A percentile compares a stretch with the other conserved stretches of the same genome.
These are phyloP conservation scores for Patiria miniata DNA, from an alignment of 35 echinoderm and acorn worm species.

Conservation along the genomic window DNA sequence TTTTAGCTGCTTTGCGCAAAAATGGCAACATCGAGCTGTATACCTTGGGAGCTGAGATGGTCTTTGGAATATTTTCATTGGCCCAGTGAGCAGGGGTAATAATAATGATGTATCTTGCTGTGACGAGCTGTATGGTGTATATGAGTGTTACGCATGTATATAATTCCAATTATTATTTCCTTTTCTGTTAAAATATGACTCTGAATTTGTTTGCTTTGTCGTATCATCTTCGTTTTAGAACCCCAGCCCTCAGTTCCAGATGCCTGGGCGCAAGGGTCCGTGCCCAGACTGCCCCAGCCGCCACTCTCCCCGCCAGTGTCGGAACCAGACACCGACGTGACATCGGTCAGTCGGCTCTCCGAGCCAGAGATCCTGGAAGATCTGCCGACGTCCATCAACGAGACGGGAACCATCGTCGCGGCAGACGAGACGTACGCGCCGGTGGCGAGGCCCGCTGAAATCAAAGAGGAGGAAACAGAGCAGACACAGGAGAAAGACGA, in stretches of 20 bases:
- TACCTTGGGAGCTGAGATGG: no score
- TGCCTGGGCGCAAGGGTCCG: slow-evolving; percentile 98
- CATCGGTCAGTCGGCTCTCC: slow-evolving; percentile 70
- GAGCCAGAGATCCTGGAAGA: slow-evolving; percentile 80
- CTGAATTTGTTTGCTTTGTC: neutral
- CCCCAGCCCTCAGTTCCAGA: slow-evolving; percentile 79
- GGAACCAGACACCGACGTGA: slow-evolving; percentile 93
- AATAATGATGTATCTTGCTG: no score
- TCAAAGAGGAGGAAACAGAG: slow-evolving; percentile 36
- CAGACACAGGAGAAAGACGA: slow-evolving; percentile 47
- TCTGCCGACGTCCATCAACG: slow-evolving; percentile 62
- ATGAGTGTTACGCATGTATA: no score
- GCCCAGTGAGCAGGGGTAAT: no score
- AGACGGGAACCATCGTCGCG: slow-evolving; percentile 46
- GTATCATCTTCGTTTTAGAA: slow-evolving; percentile 43
- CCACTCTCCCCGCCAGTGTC: slow-evolving; percentile 68
- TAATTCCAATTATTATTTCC: no score
- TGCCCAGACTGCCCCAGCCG: slow-evolving; percentile 71
- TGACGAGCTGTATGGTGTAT: no score
- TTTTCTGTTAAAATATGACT: no score
- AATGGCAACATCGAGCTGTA: no score
- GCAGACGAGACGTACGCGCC: slow-evolving; percentile 49
- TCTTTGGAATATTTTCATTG: no score
- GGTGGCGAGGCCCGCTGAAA: slow-evolving; percentile 32
- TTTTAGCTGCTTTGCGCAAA: no score